Conservation (phyloP, 2,113 vertebrate genomes). For the Cyphomyrus discorhynchus region DNA sequence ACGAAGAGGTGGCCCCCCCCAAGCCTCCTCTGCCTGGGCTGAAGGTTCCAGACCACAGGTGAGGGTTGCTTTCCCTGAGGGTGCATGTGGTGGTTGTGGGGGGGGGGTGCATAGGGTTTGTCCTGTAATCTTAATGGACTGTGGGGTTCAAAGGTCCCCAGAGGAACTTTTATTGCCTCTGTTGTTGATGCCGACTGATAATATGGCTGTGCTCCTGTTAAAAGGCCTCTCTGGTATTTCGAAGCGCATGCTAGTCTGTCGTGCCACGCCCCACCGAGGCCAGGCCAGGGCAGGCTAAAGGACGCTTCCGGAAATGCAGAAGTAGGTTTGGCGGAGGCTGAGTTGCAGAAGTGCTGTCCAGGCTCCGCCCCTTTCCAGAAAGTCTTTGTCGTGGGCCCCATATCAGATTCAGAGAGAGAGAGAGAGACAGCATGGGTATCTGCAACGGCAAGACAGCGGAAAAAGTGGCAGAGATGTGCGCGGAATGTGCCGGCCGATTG, state of each 20-base stretch:
- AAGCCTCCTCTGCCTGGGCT: constrained; percentile 92
- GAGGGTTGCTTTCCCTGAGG: neutral
- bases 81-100: neutral
- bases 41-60: constrained; percentile 77
- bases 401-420: neutral
- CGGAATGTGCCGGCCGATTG: neutral
- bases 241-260: neutral
- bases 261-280: neutral
- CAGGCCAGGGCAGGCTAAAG: neutral
- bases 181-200: neutral
- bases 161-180: neutral
- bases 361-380: neutral
- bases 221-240: neutral
- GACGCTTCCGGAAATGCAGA: neutral
- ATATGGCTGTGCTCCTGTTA: neutral
- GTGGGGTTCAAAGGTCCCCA: neutral
- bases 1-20: constrained; percentile 83
- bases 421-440: neutral
- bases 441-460: neutral
- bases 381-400: too few relatives aligned
- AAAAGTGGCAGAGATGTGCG: neutral
- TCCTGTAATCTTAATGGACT: neutral
- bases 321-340: neutral
- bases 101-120: neutral
- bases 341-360: neutral